Evolutionary conservation across 2,113 vertebrate species (phyloP).

Genomic region (Dasyurus viverrinus): DNA sequence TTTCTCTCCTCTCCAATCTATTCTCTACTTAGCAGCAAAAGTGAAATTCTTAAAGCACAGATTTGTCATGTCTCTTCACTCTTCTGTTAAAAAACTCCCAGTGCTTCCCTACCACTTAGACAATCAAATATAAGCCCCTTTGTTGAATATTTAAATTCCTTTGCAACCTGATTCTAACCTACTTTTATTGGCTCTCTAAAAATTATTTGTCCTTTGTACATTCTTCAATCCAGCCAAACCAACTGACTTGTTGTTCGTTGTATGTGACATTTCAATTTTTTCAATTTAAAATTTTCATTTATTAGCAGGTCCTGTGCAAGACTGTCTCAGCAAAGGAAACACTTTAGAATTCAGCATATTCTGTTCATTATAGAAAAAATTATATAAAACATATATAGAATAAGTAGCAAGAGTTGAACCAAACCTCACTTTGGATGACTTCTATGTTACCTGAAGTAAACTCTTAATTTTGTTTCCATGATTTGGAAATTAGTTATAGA

Average conservation of each 20-base stretch:
- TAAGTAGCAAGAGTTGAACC: slow-evolving; percentile 83
- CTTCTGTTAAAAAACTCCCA: not conserved
- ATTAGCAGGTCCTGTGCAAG: slow-evolving; percentile 89
- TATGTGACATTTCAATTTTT: too few relatives aligned
- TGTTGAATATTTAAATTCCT: not conserved
- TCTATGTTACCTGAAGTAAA: slow-evolving; percentile 78
- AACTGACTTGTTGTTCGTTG: not conserved
- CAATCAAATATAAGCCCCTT: not conserved
- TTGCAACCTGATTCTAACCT: not conserved
- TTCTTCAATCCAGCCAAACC: not conserved
- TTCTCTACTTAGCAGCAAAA: not conserved
- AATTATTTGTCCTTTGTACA: not conserved
- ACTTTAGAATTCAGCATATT: slow-evolving; percentile 79
- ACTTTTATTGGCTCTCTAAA: not conserved
- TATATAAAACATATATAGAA: slow-evolving; percentile 49
- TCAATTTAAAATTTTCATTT: not conserved
- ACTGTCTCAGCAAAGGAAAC: slow-evolving; percentile 80
- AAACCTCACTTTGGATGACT: slow-evolving; percentile 77
- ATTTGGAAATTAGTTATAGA: slow-evolving; percentile 85
- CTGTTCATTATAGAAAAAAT: slow-evolving; percentile 80
- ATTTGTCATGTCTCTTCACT: not conserved
- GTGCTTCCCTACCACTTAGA: not conserved
- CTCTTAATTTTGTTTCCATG: slow-evolving; percentile 57
- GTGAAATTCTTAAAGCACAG: not conserved
- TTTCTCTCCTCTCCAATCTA: not conserved